Conservation (phyloP, 2,113 vertebrate species). For the Thunnus thynnus region DNA sequence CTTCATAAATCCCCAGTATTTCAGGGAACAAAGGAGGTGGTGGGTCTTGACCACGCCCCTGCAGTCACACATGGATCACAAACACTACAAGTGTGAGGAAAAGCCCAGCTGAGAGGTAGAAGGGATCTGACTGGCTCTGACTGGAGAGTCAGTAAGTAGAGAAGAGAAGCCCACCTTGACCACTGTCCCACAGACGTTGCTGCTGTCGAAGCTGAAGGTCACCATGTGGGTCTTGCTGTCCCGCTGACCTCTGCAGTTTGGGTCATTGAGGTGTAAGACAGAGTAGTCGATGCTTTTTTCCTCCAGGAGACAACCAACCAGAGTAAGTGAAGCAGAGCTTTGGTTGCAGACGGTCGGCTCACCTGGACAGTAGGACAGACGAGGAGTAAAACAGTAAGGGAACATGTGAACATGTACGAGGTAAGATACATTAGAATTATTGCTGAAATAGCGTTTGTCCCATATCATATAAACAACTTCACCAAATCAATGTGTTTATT, state of each 20-base stretch:
- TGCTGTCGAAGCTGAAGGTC: slow-evolving; percentile 44
- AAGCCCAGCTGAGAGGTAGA: background rate
- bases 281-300: slow-evolving; percentile 37
- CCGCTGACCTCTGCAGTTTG: slow-evolving; percentile 29
- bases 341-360: slow-evolving; percentile 15
- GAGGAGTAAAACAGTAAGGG: background rate
- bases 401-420: too few species aligned
- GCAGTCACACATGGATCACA: too few species aligned
- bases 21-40: too few species aligned
- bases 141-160: background rate
- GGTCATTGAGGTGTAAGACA: slow-evolving; percentile 45
- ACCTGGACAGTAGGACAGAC: slow-evolving; percentile 18
- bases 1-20: too few species aligned
- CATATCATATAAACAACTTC: too few species aligned
- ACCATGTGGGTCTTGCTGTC: slow-evolving; percentile 41
- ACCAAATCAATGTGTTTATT: too few species aligned
- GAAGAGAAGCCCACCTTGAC: slow-evolving; percentile 33
- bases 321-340: slow-evolving; percentile 16
- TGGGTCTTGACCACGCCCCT: too few species aligned
- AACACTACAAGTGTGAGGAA: too few species aligned
- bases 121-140: too few species aligned
- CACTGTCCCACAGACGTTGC: slow-evolving; percentile 35
- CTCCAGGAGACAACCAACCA: slow-evolving; percentile 57
- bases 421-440: too few species aligned
- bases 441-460: too few species aligned